These are phyloP conservation scores for Stegastes partitus DNA, from an alignment of 2,113 vertebrate genomes.

Conservation along the genomic window DNA sequence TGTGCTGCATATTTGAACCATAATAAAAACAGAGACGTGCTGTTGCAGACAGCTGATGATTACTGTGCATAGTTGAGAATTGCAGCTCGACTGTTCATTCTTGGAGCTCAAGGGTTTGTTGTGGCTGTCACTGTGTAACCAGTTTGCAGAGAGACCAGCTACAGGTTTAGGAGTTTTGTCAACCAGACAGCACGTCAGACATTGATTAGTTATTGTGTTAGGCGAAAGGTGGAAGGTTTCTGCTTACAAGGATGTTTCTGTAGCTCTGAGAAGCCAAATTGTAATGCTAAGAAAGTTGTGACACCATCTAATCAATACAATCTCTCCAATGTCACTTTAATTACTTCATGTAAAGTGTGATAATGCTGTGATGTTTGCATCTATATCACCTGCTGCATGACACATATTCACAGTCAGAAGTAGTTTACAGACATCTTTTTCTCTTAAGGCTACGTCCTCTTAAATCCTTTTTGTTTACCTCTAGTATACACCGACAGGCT, in stretches of 20 bases:
- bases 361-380: too few relatives aligned
- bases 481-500: too few relatives aligned
- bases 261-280: too few relatives aligned
- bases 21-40: background rate
- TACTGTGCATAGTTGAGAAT: background rate
- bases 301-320: too few relatives aligned
- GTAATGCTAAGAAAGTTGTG: too few relatives aligned
- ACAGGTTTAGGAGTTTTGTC: slow-evolving; percentile 8
- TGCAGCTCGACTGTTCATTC: background rate
- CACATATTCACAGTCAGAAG: too few relatives aligned
- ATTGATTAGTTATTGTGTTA: slow-evolving; percentile 35
- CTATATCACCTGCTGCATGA: too few relatives aligned
- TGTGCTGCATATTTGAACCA: background rate
- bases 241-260: background rate
- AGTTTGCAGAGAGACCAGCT: slow-evolving; percentile 17
- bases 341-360: too few relatives aligned
- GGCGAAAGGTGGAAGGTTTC: background rate
- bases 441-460: too few relatives aligned
- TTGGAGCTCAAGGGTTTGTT: background rate
- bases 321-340: too few relatives aligned
- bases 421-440: too few relatives aligned
- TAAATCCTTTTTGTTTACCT: too few relatives aligned
- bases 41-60: slow-evolving; percentile 1
- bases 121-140: slow-evolving; percentile 24
- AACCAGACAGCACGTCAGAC: slow-evolving; percentile 50